phyloP scores from a whole-genome alignment of 2,797 vertebrate genomes.

The Bufotes viridis region DNA sequence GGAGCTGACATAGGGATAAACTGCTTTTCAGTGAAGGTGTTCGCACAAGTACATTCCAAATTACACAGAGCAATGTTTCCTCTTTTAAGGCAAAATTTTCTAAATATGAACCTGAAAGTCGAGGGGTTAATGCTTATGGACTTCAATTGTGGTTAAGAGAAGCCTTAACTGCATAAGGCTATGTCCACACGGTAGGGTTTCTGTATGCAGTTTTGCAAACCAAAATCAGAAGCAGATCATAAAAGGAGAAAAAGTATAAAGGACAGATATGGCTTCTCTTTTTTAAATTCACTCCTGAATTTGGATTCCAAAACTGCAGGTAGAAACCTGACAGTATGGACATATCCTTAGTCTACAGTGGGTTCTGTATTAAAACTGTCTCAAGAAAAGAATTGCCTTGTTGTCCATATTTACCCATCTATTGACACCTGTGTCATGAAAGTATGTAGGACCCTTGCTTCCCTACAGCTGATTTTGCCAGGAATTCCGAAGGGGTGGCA shows the following conservation, averaged over 20 bases:
- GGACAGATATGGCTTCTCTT: too few relatives aligned
- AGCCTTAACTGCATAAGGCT: neutral
- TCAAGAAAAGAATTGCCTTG: neutral
- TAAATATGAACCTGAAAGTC: constrained; percentile 24
- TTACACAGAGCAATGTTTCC: constrained; percentile 15
- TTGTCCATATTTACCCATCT: neutral
- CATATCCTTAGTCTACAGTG: neutral
- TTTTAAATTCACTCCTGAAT: too few relatives aligned
- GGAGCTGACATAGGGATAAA: constrained; percentile 20
- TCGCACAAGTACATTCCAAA: constrained; percentile 8
- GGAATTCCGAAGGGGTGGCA: too few relatives aligned
- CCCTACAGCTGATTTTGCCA: neutral
- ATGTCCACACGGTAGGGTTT: too few relatives aligned
- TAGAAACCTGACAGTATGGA: too few relatives aligned
- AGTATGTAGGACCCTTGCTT: neutral
- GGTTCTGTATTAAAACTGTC: neutral
- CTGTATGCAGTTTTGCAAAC: too few relatives aligned
- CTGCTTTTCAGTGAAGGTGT: constrained; percentile 22
- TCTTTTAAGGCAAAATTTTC: constrained; percentile 9
- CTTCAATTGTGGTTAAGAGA: constrained; percentile 2
- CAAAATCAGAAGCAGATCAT: too few relatives aligned
- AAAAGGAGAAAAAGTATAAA: too few relatives aligned
- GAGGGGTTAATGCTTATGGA: constrained; percentile 17
- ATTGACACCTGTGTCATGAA: too few relatives aligned
- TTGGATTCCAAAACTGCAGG: too few relatives aligned